Percentiles rank a stretch among this genome's conserved stretches.
phyloP scores from a whole-genome alignment of 2,888 invertebrate genomes.

The Cephus rjabovi region DNA sequence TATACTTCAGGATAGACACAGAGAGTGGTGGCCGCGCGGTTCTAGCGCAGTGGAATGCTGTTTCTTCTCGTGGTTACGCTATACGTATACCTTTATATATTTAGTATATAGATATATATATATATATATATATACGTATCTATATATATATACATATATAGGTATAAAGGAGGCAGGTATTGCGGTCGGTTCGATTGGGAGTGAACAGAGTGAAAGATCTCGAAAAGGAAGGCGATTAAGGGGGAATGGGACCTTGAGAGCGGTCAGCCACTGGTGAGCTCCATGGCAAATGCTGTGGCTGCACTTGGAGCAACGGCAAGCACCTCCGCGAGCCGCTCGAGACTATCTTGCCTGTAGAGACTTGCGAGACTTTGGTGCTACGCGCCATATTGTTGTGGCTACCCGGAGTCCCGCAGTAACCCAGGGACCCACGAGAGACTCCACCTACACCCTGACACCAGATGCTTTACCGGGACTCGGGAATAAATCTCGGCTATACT shows the following conservation, averaged over 20 bases:
- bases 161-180: conserved; percentile 25
- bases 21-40: conserved; percentile 26
- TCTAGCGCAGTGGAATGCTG: conserved; percentile 36
- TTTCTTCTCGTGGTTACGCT: conserved; percentile 22
- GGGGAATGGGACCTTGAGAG: conserved; percentile 59
- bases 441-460: too few relatives aligned
- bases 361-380: neutral
- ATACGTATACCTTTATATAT: conserved; percentile 7
- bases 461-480: too few relatives aligned
- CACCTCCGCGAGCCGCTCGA: too few relatives aligned
- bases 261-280: conserved; percentile 59
- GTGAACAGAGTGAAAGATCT: conserved; percentile 55
- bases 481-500: too few relatives aligned
- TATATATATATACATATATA: conserved; percentile 8
- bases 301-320: conserved; percentile 5
- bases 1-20: conserved; percentile 33
- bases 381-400: conserved; percentile 23
- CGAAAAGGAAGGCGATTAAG: conserved; percentile 58
- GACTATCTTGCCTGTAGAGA: too few relatives aligned
- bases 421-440: neutral
- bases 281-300: conserved; percentile 15
- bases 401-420: conserved; percentile 14
- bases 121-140: neutral
- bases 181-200: conserved; percentile 48
- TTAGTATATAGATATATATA: conserved; percentile 10